These are phyloP conservation scores for Acanthurus lineatus DNA, from an alignment of 2,797 vertebrate genomes.

Conservation along the genomic window DNA sequence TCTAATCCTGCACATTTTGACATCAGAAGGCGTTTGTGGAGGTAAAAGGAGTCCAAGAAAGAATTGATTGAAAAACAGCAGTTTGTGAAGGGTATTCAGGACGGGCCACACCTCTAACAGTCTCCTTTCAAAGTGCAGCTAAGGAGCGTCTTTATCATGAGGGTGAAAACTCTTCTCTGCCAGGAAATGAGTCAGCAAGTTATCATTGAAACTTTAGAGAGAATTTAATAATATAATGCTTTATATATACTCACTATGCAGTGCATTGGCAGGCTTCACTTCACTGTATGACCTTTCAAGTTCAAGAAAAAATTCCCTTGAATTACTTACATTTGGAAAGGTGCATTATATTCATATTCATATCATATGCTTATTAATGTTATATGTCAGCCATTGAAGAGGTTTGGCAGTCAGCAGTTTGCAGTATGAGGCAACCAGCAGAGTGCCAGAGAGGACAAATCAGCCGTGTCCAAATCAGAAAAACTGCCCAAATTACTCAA, in stretches of 20 bases:
- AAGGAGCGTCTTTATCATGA: slow-evolving; percentile 14
- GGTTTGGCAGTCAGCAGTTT: slow-evolving; percentile 24
- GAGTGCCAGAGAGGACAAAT: slow-evolving; percentile 21
- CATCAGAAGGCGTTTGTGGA: background rate
- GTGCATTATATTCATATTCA: slow-evolving; percentile 7
- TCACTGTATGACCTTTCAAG: slow-evolving; percentile 24
- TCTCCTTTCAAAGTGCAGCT: slow-evolving; percentile 27
- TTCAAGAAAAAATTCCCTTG: slow-evolving; percentile 31
- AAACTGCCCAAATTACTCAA: slow-evolving; percentile 33
- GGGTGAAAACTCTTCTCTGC: slow-evolving; percentile 2
- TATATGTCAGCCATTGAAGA: slow-evolving; percentile 26
- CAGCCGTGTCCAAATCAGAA: slow-evolving; percentile 15
- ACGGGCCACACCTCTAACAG: slow-evolving; percentile 2
- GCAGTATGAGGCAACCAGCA: slow-evolving; percentile 2
- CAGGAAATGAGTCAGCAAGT: slow-evolving; percentile 3
- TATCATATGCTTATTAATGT: slow-evolving; percentile 19
- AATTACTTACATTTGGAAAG: slow-evolving; percentile 13
- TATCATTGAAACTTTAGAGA: slow-evolving; percentile 30
- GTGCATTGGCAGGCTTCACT: background rate
- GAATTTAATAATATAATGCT: slow-evolving; percentile 13
- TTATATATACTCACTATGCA: background rate
- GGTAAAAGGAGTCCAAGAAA: background rate
- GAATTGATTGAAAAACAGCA: background rate
- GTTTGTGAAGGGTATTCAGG: slow-evolving; percentile 39
- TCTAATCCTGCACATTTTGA: slow-evolving; percentile 9